These are phyloP conservation scores for Agriopis leucophaearia DNA, from an alignment of 2,888 invertebrate species.

Conservation along the genomic window DNA sequence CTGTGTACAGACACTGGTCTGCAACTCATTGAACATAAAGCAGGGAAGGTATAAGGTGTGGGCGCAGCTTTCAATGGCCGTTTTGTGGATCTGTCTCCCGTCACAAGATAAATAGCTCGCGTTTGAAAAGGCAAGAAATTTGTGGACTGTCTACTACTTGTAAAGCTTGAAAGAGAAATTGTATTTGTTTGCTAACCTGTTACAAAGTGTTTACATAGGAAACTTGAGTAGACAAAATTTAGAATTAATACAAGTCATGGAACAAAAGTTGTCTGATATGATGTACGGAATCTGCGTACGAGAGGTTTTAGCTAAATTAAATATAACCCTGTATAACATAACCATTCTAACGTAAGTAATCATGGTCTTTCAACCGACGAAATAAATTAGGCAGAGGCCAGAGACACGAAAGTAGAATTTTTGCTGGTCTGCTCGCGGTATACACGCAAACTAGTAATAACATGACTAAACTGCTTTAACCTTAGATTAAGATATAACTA, in stretches of 20 bases:
- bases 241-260: no score
- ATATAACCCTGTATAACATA: neutral
- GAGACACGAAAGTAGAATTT: no score
- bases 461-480: no score
- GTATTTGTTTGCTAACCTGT: conserved; percentile 53
- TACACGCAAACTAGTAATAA: no score
- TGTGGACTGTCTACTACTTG: conserved; percentile 57
- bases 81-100: conserved; percentile 60
- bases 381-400: no score
- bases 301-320: no score
- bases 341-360: neutral
- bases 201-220: conserved; percentile 39
- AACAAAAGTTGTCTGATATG: no score
- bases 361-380: no score
- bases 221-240: neutral
- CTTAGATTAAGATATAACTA: no score
- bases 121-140: conserved; percentile 76
- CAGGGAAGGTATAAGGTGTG: conserved; percentile 33
- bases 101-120: conserved; percentile 69
- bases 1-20: no score
- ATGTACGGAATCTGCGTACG: no score
- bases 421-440: no score
- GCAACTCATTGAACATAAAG: conserved; percentile 1
- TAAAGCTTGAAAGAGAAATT: conserved; percentile 62
- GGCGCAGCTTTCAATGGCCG: conserved; percentile 57